Evolutionary conservation across 1,140 invertebrate genomes (phyloP), one percentile per base, ranked within the genome.

Genomic region (Zaprionus africanus): DNA sequence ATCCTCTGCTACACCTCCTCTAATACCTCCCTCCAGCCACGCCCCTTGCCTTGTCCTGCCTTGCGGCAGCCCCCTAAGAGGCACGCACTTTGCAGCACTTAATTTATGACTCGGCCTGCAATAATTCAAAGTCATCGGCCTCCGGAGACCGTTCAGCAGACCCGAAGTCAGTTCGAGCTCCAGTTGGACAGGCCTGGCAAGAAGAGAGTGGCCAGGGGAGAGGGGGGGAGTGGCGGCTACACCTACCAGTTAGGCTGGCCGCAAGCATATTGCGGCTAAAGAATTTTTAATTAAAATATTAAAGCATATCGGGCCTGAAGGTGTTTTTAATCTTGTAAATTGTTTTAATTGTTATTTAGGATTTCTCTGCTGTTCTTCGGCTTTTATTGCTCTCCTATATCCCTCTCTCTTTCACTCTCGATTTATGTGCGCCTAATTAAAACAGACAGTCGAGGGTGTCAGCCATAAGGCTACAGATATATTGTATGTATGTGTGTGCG

Each of bases 261-360:
- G 43, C 53, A 19, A 43, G 78, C 78, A 74, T 76, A 74, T 81
- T 72, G 82, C 13, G 76, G 76, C 85, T 69, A 59, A 79, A 72
- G 85, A 88, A 88, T 88, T 88, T 88, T 88, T 88, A 88, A 88
- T 88, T 88, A 88, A 90, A 88, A 90, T 90, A 88, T 88, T 88
- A 90, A 88, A 90, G 86, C 85, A 85, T 80, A 66, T 24, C 46
- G 43, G 71, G 71, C 85, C 80, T 76, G 66, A 77, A 90, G 85
- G 85, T 90, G 85, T 90, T 90, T 90, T 90, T 90, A 90, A 90
- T 90, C 85, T 90, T 90, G 85, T 63, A 85, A 90, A 90, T 90
- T 90, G 85, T 82, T 90, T 90, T 90, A 90, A 90, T 90, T 90
- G 85, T 90, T 90, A 90, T 90, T 90, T 90, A 90, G 85, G 79